Conservation (phyloP, 1,140 invertebrate genomes). For the Philotrypesis tridentata region DNA sequence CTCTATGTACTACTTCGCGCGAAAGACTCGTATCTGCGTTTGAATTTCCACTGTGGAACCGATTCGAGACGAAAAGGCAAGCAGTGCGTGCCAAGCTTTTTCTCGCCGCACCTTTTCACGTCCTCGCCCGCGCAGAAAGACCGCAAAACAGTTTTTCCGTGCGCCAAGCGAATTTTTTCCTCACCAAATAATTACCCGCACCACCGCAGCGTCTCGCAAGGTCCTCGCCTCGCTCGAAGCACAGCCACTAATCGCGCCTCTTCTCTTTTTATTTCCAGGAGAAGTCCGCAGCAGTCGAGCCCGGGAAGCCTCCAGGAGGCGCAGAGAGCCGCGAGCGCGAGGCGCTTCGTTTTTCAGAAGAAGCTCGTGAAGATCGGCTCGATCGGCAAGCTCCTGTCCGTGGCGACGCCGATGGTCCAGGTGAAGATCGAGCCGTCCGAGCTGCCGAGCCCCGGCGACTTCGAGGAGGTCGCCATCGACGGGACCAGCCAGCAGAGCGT, state of each 20-base stretch:
- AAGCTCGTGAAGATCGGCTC: constrained; percentile 16
- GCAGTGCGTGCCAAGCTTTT: too few relatives aligned
- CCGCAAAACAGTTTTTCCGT: not conserved
- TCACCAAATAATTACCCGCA: not conserved
- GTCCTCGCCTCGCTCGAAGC: not conserved
- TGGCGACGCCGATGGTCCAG: not conserved
- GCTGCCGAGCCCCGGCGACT: not conserved
- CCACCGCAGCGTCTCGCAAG: not conserved
- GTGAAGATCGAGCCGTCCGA: constrained; percentile 16
- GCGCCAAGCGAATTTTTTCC: not conserved
- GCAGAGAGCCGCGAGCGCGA: not conserved
- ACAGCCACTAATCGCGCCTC: not conserved
- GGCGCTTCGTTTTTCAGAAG: constrained; percentile 27
- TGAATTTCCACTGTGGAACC: too few relatives aligned
- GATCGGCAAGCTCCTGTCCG: not conserved
- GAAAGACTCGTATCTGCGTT: too few relatives aligned
- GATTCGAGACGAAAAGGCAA: too few relatives aligned
- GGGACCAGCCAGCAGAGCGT: not conserved
- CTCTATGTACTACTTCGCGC: not conserved
- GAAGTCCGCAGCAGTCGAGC: not conserved
- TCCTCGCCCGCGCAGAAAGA: not conserved
- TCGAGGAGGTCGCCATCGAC: constrained; percentile 37
- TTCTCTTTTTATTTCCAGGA: constrained; percentile 44
- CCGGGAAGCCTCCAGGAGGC: too few relatives aligned
- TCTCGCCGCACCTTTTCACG: not conserved